phyloP scores from a whole-genome alignment of 2,797 vertebrate species.

The Bovichtus diacanthus region DNA sequence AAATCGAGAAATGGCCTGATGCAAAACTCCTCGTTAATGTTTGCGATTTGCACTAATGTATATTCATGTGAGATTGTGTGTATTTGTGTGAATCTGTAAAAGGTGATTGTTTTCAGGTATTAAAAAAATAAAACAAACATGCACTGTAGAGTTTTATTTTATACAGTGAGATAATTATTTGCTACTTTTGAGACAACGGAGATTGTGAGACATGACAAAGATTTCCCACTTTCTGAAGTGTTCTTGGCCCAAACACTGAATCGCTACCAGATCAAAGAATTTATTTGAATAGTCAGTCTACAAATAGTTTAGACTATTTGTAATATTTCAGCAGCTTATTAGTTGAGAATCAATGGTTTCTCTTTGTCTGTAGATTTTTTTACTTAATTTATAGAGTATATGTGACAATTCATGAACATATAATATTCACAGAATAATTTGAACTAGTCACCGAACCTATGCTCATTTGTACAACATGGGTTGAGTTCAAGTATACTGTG shows the following conservation, averaged over 20 bases:
- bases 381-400: too few relatives aligned
- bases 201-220: background rate
- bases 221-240: background rate
- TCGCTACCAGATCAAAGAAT: too few relatives aligned
- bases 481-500: too few relatives aligned
- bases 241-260: constrained; percentile 6
- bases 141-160: constrained; percentile 7
- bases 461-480: too few relatives aligned
- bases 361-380: too few relatives aligned
- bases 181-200: background rate
- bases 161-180: background rate
- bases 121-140: constrained; percentile 52
- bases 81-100: constrained; percentile 68
- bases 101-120: constrained; percentile 73
- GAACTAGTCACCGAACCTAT: too few relatives aligned
- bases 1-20: constrained; percentile 34
- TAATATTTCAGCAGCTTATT: too few relatives aligned
- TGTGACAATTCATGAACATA: too few relatives aligned
- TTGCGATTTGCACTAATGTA: constrained; percentile 80
- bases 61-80: constrained; percentile 70
- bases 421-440: too few relatives aligned
- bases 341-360: too few relatives aligned
- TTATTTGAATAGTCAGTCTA: too few relatives aligned
- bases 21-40: constrained; percentile 48
- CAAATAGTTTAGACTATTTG: too few relatives aligned